Conservation (phyloP, 2,113 vertebrate genomes). For the Rissa tridactyla region DNA sequence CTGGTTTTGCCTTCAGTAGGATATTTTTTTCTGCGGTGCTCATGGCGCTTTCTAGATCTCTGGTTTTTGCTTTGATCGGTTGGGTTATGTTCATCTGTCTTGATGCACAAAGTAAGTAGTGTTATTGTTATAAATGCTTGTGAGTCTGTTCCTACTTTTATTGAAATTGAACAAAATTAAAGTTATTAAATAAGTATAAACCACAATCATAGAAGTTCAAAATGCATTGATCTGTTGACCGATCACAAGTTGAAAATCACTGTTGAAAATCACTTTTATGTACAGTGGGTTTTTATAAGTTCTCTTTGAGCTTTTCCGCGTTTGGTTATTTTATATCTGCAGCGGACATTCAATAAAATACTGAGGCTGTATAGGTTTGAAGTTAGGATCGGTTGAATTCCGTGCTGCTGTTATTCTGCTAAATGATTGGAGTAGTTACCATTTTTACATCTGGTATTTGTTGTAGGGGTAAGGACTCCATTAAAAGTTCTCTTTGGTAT, state of each 20-base stretch:
- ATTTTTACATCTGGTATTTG: background rate
- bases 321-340: background rate
- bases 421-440: background rate
- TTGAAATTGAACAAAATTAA: background rate
- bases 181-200: background rate
- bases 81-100: background rate
- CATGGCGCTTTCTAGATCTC: background rate
- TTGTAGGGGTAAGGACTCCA: background rate
- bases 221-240: background rate
- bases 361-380: background rate
- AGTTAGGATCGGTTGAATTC: background rate
- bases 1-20: background rate
- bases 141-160: background rate
- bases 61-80: background rate
- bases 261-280: background rate
- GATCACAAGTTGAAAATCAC: background rate
- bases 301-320: background rate
- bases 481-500: background rate
- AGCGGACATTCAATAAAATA: background rate
- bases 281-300: background rate
- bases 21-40: background rate
- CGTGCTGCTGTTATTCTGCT: background rate
- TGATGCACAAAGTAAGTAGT: constrained; percentile 36
- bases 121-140: background rate
- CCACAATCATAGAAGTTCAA: background rate